Conservation (phyloP, 2,797 vertebrate species). For the Nannoperca australis region DNA sequence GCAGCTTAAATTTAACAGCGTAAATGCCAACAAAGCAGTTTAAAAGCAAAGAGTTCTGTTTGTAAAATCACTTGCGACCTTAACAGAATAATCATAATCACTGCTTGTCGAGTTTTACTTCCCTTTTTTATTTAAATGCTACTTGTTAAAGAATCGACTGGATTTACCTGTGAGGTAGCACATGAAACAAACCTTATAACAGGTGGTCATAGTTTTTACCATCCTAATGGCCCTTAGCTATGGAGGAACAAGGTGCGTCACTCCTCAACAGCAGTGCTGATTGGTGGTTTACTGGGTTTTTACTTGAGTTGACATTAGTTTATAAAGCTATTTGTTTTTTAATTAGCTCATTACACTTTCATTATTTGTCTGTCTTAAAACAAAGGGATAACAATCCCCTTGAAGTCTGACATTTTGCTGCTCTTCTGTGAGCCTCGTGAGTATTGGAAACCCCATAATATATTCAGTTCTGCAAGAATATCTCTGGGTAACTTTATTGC, state of each 20-base stretch:
- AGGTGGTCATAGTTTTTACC: background rate
- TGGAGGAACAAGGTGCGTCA: background rate
- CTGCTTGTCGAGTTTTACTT: background rate
- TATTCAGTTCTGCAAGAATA: constrained; percentile 40
- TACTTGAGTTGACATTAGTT: constrained; percentile 3
- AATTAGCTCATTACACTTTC: constrained; percentile 22
- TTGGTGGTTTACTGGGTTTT: background rate
- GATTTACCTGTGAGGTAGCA: background rate
- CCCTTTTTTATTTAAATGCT: background rate
- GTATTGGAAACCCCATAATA: constrained; percentile 27
- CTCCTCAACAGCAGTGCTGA: background rate
- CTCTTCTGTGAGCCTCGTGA: constrained; percentile 1
- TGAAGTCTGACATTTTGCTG: constrained; percentile 23
- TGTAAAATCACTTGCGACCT: background rate
- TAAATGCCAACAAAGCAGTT: background rate
- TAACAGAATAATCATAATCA: too few relatives aligned
- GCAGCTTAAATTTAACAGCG: background rate
- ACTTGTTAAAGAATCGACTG: background rate
- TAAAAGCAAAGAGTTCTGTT: background rate
- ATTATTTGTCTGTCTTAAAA: constrained; percentile 10
- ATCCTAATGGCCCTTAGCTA: background rate
- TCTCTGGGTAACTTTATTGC: constrained; percentile 35
- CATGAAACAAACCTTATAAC: background rate
- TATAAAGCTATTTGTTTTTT: constrained; percentile 1
- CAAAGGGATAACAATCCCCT: constrained; percentile 3